phyloP scores from a whole-genome alignment of 2,888 invertebrate genomes.

The Halictus ligatus region DNA sequence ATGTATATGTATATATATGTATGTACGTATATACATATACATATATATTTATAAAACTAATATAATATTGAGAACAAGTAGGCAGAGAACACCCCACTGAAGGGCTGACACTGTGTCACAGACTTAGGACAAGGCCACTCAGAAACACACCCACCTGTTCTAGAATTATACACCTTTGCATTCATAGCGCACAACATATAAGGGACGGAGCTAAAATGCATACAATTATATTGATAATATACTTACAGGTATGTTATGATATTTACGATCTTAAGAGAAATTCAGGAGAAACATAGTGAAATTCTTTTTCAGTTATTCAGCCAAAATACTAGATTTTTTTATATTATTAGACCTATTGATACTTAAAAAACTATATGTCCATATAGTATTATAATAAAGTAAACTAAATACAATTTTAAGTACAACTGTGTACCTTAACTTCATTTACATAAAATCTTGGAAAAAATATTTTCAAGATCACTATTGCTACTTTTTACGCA shows the following conservation, averaged over 20 bases:
- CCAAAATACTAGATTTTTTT: conserved; percentile 48
- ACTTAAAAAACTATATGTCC: conserved; percentile 56
- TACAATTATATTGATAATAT: conserved; percentile 73
- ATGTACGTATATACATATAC: conserved; percentile 60
- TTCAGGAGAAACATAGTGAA: conserved; percentile 43
- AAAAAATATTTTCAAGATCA: conserved; percentile 54
- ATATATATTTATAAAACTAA: conserved; percentile 79
- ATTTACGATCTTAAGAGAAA: conserved; percentile 47
- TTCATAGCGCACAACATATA: conserved; percentile 71
- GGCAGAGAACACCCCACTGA: conserved; percentile 76
- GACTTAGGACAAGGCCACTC: conserved; percentile 81
- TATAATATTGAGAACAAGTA: conserved; percentile 80
- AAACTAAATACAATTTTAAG: conserved; percentile 68
- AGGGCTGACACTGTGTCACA: conserved; percentile 76
- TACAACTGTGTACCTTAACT: conserved; percentile 58
- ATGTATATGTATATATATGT: conserved; percentile 65
- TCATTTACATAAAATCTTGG: conserved; percentile 61
- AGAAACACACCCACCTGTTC: conserved; percentile 76
- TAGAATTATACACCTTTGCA: conserved; percentile 63
- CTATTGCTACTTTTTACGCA: conserved; percentile 48
- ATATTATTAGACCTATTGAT: conserved; percentile 53
- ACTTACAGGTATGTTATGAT: conserved; percentile 59
- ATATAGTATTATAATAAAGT: conserved; percentile 51
- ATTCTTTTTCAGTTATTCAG: conserved; percentile 38
- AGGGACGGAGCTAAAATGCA: conserved; percentile 82